Conservation (phyloP, 2,888 invertebrate genomes). For the Salticus scenicus region DNA sequence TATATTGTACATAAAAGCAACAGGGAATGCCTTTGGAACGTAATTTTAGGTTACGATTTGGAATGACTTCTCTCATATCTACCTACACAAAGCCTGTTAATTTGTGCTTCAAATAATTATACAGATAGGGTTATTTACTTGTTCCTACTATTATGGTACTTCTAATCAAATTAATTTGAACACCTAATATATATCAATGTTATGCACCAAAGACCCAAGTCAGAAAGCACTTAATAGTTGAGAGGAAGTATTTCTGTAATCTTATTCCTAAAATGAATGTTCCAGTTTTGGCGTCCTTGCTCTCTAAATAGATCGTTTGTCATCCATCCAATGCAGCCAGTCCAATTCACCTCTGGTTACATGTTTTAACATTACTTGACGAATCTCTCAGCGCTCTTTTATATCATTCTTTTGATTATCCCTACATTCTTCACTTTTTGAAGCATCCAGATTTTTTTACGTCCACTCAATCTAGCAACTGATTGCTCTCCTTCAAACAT, state of each 20-base stretch:
- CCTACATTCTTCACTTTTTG: constrained; percentile 6
- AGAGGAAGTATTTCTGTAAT: background rate
- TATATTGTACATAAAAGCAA: constrained; percentile 26
- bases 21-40: constrained; percentile 50
- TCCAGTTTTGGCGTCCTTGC: background rate
- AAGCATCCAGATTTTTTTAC: constrained; percentile 22
- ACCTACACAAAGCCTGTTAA: too few relatives aligned
- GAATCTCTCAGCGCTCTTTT: constrained; percentile 39
- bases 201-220: too few relatives aligned
- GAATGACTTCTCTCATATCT: background rate
- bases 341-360: constrained; percentile 42
- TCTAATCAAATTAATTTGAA: too few relatives aligned
- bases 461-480: constrained; percentile 17
- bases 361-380: constrained; percentile 51
- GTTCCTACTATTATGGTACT: too few relatives aligned
- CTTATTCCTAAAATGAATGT: constrained; percentile 4
- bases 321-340: constrained; percentile 64
- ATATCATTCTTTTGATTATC: constrained; percentile 21
- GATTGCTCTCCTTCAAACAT: background rate
- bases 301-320: constrained; percentile 27
- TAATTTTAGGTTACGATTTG: constrained; percentile 4
- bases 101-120: too few relatives aligned
- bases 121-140: too few relatives aligned
- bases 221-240: too few relatives aligned
- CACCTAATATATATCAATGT: too few relatives aligned